A percentile compares a stretch with the other conserved stretches of the same genome.
Evolutionary conservation across 2,113 vertebrate species (phyloP).

Genomic region (Mormoops blainvillei): DNA sequence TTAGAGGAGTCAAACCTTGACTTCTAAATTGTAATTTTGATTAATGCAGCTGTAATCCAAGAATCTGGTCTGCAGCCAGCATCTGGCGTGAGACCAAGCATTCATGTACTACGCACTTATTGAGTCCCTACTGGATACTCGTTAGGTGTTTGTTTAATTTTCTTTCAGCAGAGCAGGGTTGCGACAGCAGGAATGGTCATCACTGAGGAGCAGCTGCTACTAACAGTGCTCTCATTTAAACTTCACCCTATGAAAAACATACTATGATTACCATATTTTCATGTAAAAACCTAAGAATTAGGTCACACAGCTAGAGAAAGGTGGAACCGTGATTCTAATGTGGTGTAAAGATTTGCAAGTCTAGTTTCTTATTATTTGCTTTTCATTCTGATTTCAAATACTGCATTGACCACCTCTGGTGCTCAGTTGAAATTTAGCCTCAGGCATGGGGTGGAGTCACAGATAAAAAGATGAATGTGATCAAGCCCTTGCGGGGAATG

Average conservation of each 20-base stretch:
- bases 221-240: not conserved
- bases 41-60: constrained; percentile 41
- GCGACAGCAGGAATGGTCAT: not conserved
- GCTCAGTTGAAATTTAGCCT: not conserved
- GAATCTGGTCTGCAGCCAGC: constrained; percentile 16
- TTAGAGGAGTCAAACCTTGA: constrained; percentile 18
- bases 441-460: not conserved
- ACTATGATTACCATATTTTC: not conserved
- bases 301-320: not conserved
- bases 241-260: not conserved
- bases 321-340: not conserved
- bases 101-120: not conserved
- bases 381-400: not conserved
- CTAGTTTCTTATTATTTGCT: not conserved
- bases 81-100: not conserved
- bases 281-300: not conserved
- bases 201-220: not conserved
- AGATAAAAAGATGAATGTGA: not conserved
- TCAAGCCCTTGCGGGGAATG: not conserved
- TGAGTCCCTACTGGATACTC: not conserved
- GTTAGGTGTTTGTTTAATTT: not conserved
- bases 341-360: not conserved
- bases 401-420: not conserved
- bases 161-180: not conserved
- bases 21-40: constrained; percentile 56